Percentiles rank a stretch among this genome's conserved stretches.
Evolutionary conservation across 2,113 vertebrate genomes (phyloP).

Genomic region (Ramphastos sulfuratus): DNA sequence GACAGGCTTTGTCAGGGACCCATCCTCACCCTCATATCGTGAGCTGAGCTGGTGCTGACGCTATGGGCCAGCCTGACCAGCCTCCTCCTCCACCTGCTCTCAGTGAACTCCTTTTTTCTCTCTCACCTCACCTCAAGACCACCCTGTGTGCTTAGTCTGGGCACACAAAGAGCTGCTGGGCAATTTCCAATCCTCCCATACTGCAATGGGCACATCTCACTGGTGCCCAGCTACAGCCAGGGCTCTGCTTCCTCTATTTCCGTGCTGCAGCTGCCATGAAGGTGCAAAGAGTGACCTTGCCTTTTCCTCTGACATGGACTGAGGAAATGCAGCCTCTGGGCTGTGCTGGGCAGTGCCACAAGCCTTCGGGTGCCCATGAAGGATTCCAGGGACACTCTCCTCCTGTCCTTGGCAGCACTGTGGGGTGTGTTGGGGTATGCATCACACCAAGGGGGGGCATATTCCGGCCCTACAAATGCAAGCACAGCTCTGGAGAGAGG

Average conservation of each 20-base stretch:
- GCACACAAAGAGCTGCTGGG: fast-evolving
- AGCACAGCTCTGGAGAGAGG: not conserved
- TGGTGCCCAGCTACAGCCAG: no score
- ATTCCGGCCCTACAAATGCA: fast-evolving
- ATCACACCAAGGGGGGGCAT: fast-evolving
- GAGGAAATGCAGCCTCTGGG: not conserved
- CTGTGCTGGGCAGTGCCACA: fast-evolving
- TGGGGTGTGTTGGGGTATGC: fast-evolving
- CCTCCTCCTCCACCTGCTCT: no score
- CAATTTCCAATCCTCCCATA: fast-evolving
- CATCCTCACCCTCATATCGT: fast-evolving
- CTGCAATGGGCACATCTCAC: fast-evolving
- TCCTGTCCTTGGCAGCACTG: not conserved
- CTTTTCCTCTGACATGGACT: not conserved
- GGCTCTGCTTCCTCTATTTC: not conserved
- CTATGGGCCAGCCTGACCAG: not conserved
- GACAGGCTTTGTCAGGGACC: fast-evolving
- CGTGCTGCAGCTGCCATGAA: not conserved
- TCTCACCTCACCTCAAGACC: fast-evolving
- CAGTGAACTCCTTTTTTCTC: not conserved
- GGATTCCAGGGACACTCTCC: not conserved
- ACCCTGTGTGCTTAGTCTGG: not conserved
- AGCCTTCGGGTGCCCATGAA: fast-evolving
- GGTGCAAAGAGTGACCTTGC: not conserved
- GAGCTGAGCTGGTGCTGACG: fast-evolving